phyloP scores from a whole-genome alignment of 1,140 invertebrate genomes.

The Brachionus manjavacas region DNA sequence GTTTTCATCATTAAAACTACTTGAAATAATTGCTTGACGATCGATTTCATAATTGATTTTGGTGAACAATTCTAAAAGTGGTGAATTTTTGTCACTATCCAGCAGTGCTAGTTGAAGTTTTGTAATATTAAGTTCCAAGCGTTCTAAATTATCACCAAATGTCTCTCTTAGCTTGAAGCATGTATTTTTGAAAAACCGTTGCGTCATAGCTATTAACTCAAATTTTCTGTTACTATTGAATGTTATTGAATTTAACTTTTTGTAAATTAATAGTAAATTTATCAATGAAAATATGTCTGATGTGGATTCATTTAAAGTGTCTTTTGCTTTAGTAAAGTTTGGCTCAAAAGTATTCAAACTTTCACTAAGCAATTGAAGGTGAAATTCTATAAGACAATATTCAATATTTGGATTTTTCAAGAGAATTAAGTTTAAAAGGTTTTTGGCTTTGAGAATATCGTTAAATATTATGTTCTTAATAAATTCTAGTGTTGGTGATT shows the following conservation, averaged over 20 bases:
- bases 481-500: neutral
- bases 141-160: neutral
- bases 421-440: neutral
- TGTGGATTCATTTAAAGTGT: neutral
- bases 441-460: neutral
- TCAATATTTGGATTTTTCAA: neutral
- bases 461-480: neutral
- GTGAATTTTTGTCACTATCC: neutral
- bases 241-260: neutral
- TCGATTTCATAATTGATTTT: constrained; percentile 7
- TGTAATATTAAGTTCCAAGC: neutral
- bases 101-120: neutral
- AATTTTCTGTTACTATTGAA: neutral
- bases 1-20: neutral
- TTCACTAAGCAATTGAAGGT: neutral
- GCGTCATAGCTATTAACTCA: neutral
- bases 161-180: neutral
- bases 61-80: neutral
- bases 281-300: neutral
- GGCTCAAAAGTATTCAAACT: neutral
- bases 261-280: neutral
- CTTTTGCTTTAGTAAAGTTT: neutral
- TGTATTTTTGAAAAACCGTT: neutral
- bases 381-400: neutral
- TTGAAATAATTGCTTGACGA: neutral